A percentile compares a stretch with the other conserved stretches of the same genome.
phyloP scores from a whole-genome alignment of 2,888 invertebrate genomes.

The Teleogryllus oceanicus region DNA sequence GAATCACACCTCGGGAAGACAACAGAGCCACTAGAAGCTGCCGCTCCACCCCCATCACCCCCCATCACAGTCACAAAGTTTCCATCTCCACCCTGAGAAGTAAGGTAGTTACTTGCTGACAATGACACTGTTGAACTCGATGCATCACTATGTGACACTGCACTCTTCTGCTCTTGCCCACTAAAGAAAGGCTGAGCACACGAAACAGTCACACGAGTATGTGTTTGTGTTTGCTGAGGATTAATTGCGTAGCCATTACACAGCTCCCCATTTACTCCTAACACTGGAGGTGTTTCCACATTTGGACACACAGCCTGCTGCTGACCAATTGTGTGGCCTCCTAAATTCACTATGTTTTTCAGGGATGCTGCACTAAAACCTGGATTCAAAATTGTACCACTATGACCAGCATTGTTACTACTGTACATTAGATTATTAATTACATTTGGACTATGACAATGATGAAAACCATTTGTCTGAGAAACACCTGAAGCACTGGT shows the following conservation, averaged over 20 bases:
- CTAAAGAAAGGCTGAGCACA: constrained; percentile 32
- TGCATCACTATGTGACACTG: constrained; percentile 18
- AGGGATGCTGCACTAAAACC: constrained; percentile 29
- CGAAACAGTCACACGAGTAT: constrained; percentile 31
- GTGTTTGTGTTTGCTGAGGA: constrained; percentile 27
- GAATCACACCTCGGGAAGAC: constrained; percentile 53
- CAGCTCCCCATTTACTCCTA: constrained; percentile 27
- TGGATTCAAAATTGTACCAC: constrained; percentile 31
- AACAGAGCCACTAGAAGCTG: constrained; percentile 27
- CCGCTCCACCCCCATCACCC: constrained; percentile 31
- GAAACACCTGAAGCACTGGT: constrained; percentile 27
- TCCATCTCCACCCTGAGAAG: constrained; percentile 33
- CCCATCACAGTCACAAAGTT: constrained; percentile 36
- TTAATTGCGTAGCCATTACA: constrained; percentile 34
- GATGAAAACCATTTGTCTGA: constrained; percentile 35
- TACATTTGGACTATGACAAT: constrained; percentile 33
- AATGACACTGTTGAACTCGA: constrained; percentile 18
- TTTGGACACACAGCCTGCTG: constrained; percentile 30
- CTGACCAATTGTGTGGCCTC: constrained; percentile 27
- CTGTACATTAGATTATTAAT: constrained; percentile 32
- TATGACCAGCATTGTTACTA: constrained; percentile 30
- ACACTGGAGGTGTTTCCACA: constrained; percentile 29
- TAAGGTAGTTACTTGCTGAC: constrained; percentile 24
- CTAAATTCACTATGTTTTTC: constrained; percentile 32
- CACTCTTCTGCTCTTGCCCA: constrained; percentile 32